Conservation (phyloP, 1,140 invertebrate genomes). For the Hypsibius dujardini region DNA sequence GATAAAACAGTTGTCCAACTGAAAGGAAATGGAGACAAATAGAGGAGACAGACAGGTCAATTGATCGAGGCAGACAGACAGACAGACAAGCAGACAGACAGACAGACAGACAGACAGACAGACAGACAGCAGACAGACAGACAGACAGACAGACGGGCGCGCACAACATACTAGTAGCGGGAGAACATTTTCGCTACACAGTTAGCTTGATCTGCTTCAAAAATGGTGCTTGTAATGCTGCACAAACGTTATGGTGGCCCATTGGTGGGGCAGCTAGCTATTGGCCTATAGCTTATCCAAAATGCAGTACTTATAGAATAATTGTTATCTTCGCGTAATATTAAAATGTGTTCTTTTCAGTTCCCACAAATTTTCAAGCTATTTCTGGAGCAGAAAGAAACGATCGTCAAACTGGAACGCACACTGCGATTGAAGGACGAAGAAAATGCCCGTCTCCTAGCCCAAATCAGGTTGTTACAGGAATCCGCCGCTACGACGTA, state of each 20-base stretch:
- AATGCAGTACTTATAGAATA: neutral
- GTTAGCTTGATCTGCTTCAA: neutral
- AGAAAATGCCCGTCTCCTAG: neutral
- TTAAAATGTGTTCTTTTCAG: neutral
- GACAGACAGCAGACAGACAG: no score
- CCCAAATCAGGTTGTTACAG: neutral
- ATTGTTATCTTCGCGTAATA: neutral
- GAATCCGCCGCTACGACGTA: neutral
- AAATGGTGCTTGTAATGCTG: neutral
- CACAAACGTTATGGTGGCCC: neutral
- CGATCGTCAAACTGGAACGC: neutral
- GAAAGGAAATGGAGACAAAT: no score
- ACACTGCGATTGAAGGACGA: neutral
- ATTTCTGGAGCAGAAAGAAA: conserved; percentile 4
- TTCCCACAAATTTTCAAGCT: neutral
- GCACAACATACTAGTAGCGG: no score
- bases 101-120: no score
- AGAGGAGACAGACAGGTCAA: no score
- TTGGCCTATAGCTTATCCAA: neutral
- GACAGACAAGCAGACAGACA: no score
- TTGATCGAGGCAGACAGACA: no score
- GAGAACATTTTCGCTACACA: no score
- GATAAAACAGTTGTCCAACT: no score
- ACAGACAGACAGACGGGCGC: no score
- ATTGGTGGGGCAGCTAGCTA: neutral